Conservation (phyloP, 2,797 vertebrate species). For the Hippoglossus hippoglossus region DNA sequence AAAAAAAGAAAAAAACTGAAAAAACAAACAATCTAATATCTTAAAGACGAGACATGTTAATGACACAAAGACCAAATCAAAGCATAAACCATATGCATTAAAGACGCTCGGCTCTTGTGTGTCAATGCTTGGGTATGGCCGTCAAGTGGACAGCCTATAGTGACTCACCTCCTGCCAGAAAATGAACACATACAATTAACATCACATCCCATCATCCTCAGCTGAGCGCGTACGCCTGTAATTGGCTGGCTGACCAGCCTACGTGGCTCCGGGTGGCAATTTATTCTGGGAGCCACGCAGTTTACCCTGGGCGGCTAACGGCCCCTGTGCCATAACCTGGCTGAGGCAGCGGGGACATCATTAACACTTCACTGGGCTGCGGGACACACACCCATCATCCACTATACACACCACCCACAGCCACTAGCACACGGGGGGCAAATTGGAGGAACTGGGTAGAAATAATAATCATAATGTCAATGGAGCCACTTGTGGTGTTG, state of each 20-base stretch:
- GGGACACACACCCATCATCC: constrained; percentile 77
- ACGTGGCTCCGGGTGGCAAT: constrained; percentile 83
- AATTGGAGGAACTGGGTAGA: constrained; percentile 64
- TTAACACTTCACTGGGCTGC: constrained; percentile 83
- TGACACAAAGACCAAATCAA: constrained; percentile 3
- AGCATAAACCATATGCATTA: constrained; percentile 27
- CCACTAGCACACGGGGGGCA: constrained; percentile 56
- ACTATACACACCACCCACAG: constrained; percentile 63
- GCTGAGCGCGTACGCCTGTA: constrained; percentile 80
- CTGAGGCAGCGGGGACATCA: constrained; percentile 80
- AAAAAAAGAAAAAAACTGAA: neutral
- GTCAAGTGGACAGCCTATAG: constrained; percentile 70
- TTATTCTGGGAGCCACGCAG: constrained; percentile 81
- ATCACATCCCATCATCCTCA: constrained; percentile 85
- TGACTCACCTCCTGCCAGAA: constrained; percentile 83
- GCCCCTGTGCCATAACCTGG: constrained; percentile 83
- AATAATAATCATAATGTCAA: constrained; percentile 71
- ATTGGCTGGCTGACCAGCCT: constrained; percentile 84
- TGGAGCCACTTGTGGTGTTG: constrained; percentile 47
- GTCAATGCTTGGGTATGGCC: constrained; percentile 41
- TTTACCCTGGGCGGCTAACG: constrained; percentile 81
- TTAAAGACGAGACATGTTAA: neutral
- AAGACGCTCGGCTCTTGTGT: constrained; percentile 36
- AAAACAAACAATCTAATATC: neutral
- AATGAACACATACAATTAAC: constrained; percentile 84